phyloP scores from a whole-genome alignment of 2,797 vertebrate species.

The Alectoris magna region DNA sequence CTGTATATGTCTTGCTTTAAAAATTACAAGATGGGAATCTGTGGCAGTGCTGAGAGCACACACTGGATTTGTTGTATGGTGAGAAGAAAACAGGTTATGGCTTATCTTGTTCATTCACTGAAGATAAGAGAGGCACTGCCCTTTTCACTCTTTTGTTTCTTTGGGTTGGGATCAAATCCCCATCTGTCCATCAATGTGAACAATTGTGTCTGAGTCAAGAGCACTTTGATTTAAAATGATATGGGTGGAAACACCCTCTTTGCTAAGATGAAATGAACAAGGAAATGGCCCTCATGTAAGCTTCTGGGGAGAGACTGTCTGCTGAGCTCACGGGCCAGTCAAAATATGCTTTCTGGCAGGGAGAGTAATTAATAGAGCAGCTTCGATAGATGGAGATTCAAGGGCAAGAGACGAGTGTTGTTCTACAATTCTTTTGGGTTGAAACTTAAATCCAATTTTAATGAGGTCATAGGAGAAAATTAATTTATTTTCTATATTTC shows the following conservation, averaged over 20 bases:
- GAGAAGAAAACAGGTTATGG: constrained; percentile 70
- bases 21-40: constrained; percentile 74
- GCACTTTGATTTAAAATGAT: constrained; percentile 67
- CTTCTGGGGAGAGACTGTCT: constrained; percentile 63
- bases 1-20: constrained; percentile 73
- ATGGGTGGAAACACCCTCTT: constrained; percentile 61
- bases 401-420: constrained; percentile 57
- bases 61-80: constrained; percentile 60
- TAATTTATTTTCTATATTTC: constrained; percentile 68
- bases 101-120: constrained; percentile 58
- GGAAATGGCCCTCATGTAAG: constrained; percentile 52
- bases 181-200: constrained; percentile 55
- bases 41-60: constrained; percentile 54
- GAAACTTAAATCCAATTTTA: constrained; percentile 70
- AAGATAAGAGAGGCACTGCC: constrained; percentile 66
- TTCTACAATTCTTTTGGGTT: constrained; percentile 64
- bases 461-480: constrained; percentile 67
- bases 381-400: constrained; percentile 60
- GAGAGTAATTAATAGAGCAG: constrained; percentile 48
- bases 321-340: constrained; percentile 45
- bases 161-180: constrained; percentile 57
- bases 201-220: constrained; percentile 71
- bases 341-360: constrained; percentile 69
- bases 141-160: constrained; percentile 42
- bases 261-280: constrained; percentile 45